Evolutionary conservation across 2,888 invertebrate species (phyloP).

Genomic region (Pterostichus niger): DNA sequence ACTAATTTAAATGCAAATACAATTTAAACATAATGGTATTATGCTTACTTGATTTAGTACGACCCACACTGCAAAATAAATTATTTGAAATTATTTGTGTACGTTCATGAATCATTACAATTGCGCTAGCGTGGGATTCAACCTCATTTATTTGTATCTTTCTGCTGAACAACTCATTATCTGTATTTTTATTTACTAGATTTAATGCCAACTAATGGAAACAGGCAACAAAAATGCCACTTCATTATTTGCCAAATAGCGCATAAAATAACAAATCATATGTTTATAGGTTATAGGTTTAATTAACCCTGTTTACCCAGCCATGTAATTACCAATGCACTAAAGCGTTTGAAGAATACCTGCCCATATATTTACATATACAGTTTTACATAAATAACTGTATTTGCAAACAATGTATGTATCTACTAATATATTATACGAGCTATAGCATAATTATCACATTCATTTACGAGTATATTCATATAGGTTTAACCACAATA

Average conservation of each 20-base stretch:
- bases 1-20: constrained; percentile 48
- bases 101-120: constrained; percentile 31
- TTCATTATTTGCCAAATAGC: constrained; percentile 36
- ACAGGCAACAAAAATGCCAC: constrained; percentile 6
- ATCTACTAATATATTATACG: too few relatives aligned
- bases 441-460: too few relatives aligned
- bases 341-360: too few relatives aligned
- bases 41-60: constrained; percentile 39
- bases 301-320: constrained; percentile 2
- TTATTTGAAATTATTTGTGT: constrained; percentile 34
- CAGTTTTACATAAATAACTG: too few relatives aligned
- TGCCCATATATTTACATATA: too few relatives aligned
- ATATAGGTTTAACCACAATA: too few relatives aligned
- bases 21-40: constrained; percentile 48
- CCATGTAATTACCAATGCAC: constrained; percentile 1
- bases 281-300: constrained; percentile 23
- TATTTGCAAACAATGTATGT: too few relatives aligned
- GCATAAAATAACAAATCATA: constrained; percentile 39
- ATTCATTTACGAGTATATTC: too few relatives aligned
- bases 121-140: not conserved
- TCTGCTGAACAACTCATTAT: constrained; percentile 13
- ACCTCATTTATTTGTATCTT: constrained; percentile 11
- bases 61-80: constrained; percentile 12
- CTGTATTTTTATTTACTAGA: constrained; percentile 27
- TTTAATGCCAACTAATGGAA: constrained; percentile 37